A percentile compares a stretch with the other conserved stretches of the same genome.
Evolutionary conservation across 2,113 vertebrate species (phyloP).

Genomic region (Piprites chloris): DNA sequence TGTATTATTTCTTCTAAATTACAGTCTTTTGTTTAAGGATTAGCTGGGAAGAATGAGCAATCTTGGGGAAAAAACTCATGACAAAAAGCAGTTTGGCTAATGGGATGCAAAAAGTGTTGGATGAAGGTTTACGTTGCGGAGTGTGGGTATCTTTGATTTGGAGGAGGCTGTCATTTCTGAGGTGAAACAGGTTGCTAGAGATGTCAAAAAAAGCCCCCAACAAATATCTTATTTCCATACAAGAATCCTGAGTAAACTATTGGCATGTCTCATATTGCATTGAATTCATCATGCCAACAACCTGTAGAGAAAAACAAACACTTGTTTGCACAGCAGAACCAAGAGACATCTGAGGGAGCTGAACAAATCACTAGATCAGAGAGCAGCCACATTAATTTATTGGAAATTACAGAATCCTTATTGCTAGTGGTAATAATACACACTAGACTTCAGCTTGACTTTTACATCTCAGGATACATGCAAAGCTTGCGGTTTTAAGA

Average conservation of each 20-base stretch:
- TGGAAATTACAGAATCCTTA: not conserved
- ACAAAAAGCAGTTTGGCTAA: not conserved
- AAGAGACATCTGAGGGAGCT: not conserved
- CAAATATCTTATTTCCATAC: not conserved
- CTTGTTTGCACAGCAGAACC: not conserved
- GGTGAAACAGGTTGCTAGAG: rapidly evolving
- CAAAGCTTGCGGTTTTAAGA: not conserved
- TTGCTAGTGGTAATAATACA: not conserved
- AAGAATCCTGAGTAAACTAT: not conserved
- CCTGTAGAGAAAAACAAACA: not conserved
- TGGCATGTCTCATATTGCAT: not conserved
- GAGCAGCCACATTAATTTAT: not conserved
- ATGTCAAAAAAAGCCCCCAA: not conserved
- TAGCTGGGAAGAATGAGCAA: not conserved
- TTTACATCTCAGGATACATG: not conserved
- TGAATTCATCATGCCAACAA: not conserved
- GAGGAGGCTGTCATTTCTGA: not conserved
- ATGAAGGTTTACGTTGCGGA: not conserved
- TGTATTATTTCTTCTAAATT: not conserved
- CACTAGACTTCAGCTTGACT: not conserved
- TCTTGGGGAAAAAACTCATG: rapidly evolving
- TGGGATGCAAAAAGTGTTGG: not conserved
- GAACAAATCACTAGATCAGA: not conserved
- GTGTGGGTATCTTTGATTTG: not conserved
- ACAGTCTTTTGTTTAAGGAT: not conserved